These are phyloP conservation scores for Pyrgus malvae DNA, from an alignment of 2,888 invertebrate genomes.

Conservation along the genomic window DNA sequence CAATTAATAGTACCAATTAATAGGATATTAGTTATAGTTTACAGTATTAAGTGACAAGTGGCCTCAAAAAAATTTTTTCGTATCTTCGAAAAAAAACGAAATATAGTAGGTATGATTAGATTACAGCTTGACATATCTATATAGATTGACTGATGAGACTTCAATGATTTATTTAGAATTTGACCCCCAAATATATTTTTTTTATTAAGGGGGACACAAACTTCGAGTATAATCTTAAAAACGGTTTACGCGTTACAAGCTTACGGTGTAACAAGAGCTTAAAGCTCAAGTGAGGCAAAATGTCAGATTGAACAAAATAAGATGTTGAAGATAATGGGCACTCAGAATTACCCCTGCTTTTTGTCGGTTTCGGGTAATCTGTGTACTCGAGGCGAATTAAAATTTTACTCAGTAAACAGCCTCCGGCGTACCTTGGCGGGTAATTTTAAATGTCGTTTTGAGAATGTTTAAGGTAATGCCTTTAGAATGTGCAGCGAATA, in stretches of 20 bases:
- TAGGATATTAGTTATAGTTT: too few species aligned
- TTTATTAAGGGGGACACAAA: too few species aligned
- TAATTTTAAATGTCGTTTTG: not conserved
- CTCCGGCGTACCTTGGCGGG: slow-evolving; percentile 1
- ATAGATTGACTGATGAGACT: too few species aligned
- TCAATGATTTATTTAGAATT: too few species aligned
- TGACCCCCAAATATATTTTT: too few species aligned
- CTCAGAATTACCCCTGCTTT: slow-evolving; percentile 1
- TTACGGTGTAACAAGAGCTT: not conserved
- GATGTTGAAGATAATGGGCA: slow-evolving; percentile 23
- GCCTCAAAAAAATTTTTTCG: too few species aligned
- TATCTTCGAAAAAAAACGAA: too few species aligned
- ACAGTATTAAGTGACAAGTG: too few species aligned
- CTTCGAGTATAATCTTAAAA: too few species aligned
- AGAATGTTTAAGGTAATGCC: not conserved
- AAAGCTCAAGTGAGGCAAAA: slow-evolving; percentile 3
- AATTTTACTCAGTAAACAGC: slow-evolving; percentile 16
- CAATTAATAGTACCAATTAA: too few species aligned
- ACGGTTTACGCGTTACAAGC: not conserved
- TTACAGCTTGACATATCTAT: too few species aligned
- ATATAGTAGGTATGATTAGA: too few species aligned
- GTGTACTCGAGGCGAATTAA: slow-evolving; percentile 13
- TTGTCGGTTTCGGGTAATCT: slow-evolving; percentile 17
- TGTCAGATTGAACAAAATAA: slow-evolving; percentile 22
- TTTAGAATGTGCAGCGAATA: not conserved